Evolutionary conservation across 2,113 vertebrate species (phyloP).

Genomic region (Bujurquina vittata): DNA sequence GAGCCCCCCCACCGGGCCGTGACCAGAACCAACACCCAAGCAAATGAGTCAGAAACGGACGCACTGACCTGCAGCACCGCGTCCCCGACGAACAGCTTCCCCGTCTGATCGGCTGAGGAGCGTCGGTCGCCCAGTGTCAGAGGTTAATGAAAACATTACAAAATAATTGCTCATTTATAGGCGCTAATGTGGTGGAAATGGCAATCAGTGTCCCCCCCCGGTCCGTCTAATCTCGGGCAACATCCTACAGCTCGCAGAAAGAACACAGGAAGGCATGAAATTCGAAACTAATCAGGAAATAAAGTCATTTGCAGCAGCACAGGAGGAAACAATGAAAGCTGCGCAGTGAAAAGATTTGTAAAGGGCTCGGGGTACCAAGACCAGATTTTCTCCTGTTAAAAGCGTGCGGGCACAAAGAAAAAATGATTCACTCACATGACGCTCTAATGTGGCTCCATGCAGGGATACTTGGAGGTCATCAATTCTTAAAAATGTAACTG

Average conservation of each 20-base stretch:
- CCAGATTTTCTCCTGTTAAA: slow-evolving; percentile 11
- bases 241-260: slow-evolving; percentile 47
- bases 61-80: slow-evolving; percentile 91
- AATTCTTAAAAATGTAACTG: slow-evolving; percentile 5
- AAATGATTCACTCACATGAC: slow-evolving; percentile 14
- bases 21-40: slow-evolving; percentile 35
- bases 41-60: slow-evolving; percentile 26
- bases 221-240: slow-evolving; percentile 55
- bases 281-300: slow-evolving; percentile 62
- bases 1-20: not conserved
- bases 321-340: slow-evolving; percentile 50
- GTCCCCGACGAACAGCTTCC: slow-evolving; percentile 93
- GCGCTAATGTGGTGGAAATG: slow-evolving; percentile 63
- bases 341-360: slow-evolving; percentile 44
- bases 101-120: slow-evolving; percentile 89
- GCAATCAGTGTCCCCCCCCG: slow-evolving; percentile 57
- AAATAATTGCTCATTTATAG: slow-evolving; percentile 73
- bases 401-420: not conserved
- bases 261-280: slow-evolving; percentile 62
- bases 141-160: slow-evolving; percentile 81
- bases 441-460: slow-evolving; percentile 21
- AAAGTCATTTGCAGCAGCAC: slow-evolving; percentile 52
- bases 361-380: slow-evolving; percentile 18
- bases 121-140: slow-evolving; percentile 70
- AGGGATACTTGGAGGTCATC: slow-evolving; percentile 13